Evolutionary conservation across 2,797 vertebrate genomes (phyloP), one percentile per base, ranked within the genome.

Genomic region (Liparis tanakae): DNA sequence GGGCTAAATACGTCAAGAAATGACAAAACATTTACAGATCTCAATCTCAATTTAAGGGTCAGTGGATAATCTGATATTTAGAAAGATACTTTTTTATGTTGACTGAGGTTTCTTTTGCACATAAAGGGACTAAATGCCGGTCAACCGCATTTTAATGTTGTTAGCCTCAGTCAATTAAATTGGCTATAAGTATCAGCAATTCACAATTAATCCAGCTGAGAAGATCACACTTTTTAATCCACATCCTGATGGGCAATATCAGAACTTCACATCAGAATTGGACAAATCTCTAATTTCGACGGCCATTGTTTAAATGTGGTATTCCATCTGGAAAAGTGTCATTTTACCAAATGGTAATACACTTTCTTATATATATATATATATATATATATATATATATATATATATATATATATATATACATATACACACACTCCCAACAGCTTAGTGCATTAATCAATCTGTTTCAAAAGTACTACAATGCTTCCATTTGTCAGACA

Each of bases 401-500:
- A 20, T 37, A 37, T 37, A 37, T 37, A 10, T 37, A 7, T 37
- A 37, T 37, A 37, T 8, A 37, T 30, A 30, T 30, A 37, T 8
- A 69, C 7, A 33, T 7, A 30, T 10, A n/a, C 25, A 30, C n/a
- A n/a, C n/a, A n/a, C n/a, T 30, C 4, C 25, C 25, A 37, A 41
- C 8, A n/a, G 5, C 17, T 13, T 3, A 3, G 7, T 67, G 36
- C 25, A 17, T 43, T 61, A 14, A n/a, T 48, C 14, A 20, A 30
- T 15, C 13, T 69, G 5, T 17, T 10, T 46, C 8, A 30, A 36
- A 70, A 12, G 1, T 44, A 25, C 10, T 2, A 10, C 51, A 63
- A 30, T 76, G 72, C 67, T 71, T 89, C 74, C 64, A 20, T 34
- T 76, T 53, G 43, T 5, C 5, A 10, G 20, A 50, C 37, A 15